A percentile compares a stretch with the other conserved stretches of the same genome.
Evolutionary conservation across 1,140 invertebrate genomes (phyloP).

Genomic region (Adelges cooleyi): DNA sequence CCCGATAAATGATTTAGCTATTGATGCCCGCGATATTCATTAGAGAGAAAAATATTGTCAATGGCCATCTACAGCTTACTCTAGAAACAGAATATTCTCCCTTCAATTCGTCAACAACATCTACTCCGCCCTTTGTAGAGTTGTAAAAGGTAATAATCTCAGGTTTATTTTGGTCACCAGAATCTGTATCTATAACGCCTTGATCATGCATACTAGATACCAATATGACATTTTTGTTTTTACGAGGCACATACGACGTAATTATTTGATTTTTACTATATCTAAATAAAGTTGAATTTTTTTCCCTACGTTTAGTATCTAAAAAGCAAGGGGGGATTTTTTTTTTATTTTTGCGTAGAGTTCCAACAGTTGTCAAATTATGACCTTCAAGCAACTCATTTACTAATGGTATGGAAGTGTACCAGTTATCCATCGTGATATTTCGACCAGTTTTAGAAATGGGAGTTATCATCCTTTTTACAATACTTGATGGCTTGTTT

Average conservation of each 20-base stretch:
- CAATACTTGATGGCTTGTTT: slow-evolving; percentile 24
- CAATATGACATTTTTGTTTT: neutral
- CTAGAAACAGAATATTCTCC: slow-evolving; percentile 31
- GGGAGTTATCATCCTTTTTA: neutral
- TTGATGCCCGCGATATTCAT: slow-evolving; percentile 22
- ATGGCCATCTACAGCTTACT: slow-evolving; percentile 34
- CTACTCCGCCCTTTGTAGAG: slow-evolving; percentile 32
- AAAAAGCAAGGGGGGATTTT: neutral
- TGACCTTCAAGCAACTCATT: slow-evolving; percentile 5
- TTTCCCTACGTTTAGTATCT: neutral
- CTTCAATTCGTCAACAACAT: slow-evolving; percentile 33
- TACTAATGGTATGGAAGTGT: slow-evolving; percentile 30
- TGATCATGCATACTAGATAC: neutral
- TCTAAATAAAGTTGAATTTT: neutral
- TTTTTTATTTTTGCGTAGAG: slow-evolving; percentile 38
- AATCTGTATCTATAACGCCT: neutral
- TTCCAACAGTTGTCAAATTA: slow-evolving; percentile 33
- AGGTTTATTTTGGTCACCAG: too few species aligned
- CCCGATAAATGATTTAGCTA: neutral
- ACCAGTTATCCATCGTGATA: slow-evolving; percentile 35
- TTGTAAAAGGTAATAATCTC: slow-evolving; percentile 33
- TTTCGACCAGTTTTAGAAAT: slow-evolving; percentile 31
- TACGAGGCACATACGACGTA: neutral
- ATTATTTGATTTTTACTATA: neutral
- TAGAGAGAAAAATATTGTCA: slow-evolving; percentile 24